Conservation (phyloP, 2,888 invertebrate genomes). For the Leucozona laternaria region DNA sequence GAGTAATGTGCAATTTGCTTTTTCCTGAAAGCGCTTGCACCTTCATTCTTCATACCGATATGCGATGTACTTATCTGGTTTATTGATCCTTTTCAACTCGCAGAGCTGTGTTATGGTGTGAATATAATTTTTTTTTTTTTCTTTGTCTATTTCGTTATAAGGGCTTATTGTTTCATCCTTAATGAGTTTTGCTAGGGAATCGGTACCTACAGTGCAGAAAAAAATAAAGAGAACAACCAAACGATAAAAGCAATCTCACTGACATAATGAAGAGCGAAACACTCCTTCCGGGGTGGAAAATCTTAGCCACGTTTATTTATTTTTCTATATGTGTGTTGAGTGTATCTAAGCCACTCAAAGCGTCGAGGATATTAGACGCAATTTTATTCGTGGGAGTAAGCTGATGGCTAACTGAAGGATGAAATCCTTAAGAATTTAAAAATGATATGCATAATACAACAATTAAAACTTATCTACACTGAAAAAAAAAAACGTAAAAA, state of each 20-base stretch:
- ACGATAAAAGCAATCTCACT: conserved; percentile 60
- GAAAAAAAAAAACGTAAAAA: neutral
- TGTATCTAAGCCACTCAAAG: conserved; percentile 26
- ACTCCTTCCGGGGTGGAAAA: conserved; percentile 48
- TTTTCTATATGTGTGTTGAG: neutral
- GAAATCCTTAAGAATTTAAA: conserved; percentile 1
- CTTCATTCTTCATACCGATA: too few species aligned
- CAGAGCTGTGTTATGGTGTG: conserved; percentile 46
- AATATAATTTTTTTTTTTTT: conserved; percentile 35
- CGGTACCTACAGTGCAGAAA: neutral
- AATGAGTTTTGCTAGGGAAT: conserved; percentile 62
- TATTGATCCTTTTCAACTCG: conserved; percentile 71
- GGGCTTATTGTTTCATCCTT: conserved; percentile 69
- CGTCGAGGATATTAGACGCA: conserved; percentile 64
- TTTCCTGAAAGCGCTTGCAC: conserved; percentile 20
- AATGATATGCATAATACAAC: neutral
- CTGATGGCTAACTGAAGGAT: conserved; percentile 38
- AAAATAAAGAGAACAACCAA: conserved; percentile 3
- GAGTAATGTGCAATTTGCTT: conserved; percentile 59
- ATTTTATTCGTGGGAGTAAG: conserved; percentile 57
- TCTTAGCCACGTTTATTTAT: conserved; percentile 46
- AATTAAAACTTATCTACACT: neutral
- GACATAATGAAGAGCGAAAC: conserved; percentile 45
- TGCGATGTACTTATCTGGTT: conserved; percentile 64
- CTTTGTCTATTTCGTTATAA: conserved; percentile 15